Base-by-base conservation (phyloP, 2,888 invertebrate species). In the Serripes groenlandicus region DNA sequence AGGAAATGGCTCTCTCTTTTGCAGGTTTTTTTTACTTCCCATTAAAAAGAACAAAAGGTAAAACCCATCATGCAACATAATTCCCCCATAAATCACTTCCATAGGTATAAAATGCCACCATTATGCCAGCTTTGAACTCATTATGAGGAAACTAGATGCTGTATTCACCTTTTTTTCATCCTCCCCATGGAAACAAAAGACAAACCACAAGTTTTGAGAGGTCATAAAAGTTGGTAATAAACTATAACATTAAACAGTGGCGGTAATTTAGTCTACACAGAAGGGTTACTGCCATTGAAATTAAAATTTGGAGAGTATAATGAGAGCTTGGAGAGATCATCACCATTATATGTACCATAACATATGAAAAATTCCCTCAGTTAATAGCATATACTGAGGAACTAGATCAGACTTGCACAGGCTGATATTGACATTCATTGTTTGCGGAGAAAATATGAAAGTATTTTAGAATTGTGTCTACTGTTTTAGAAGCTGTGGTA, bases 181-280 rank as follows among this genome's bases (percentile, higher is more conserved):
- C 49, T 34, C 52, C 52, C 52, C 54, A 1, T 15, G 28, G 64
- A 75, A 75, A 75, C 75, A 52, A 54, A 75, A 64, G 58, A 34
- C 60, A 37, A 73, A 37, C 73, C 37, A 26, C 37, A 73, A 42
- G 60, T 60, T 73, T 62, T 60, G 37, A 18, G 35, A 60, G 73
- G 42, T 73, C 76, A 52, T 76, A 72, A 81, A 81, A 76, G 35
- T 52, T 49, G 58, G 56, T 56, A 76, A 81, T 76, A 81, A 81
- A 81, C 52, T 58, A 68, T 73, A 76, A 58, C 52, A 68, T 76
- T 56, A 81, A 73, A 72, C 81, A 76, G 73, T 60, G 52, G 58
- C 42, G 64, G 80, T 71, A 75, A 75, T 71, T 64, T 52, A 54
- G 72, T 78, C 66, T 42, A 32, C 34, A 21, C 7, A n/a, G 62